Conservation (phyloP, 2,888 invertebrate species). For the Didymodactylos carnosus region DNA sequence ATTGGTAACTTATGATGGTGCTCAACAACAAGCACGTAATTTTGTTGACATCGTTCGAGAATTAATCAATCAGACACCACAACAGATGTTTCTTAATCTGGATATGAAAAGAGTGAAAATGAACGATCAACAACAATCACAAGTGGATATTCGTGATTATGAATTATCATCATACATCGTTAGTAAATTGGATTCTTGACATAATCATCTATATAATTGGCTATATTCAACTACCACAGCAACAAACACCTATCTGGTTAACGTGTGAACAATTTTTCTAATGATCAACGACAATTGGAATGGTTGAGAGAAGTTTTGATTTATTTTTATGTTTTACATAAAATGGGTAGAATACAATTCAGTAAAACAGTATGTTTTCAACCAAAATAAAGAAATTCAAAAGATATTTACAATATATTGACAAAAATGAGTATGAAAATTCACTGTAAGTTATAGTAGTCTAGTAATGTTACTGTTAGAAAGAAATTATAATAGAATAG, state of each 20-base stretch:
- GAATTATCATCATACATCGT: not conserved
- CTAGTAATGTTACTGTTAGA: no score
- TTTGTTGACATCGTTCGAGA: not conserved
- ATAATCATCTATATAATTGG: not conserved
- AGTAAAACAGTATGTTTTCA: not conserved
- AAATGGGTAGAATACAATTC: not conserved
- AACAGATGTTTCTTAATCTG: not conserved
- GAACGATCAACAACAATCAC: not conserved
- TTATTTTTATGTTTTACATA: not conserved
- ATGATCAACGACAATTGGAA: not conserved
- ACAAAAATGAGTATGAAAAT: not conserved
- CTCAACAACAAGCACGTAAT: not conserved
- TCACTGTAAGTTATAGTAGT: not conserved
- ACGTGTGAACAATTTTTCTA: not conserved
- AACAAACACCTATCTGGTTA: not conserved
- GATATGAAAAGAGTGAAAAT: not conserved
- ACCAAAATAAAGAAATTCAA: not conserved
- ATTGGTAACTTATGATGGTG: not conserved
- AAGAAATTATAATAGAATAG: no score
- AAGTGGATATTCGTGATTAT: not conserved
- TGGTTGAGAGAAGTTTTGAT: not conserved
- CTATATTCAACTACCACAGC: not conserved
- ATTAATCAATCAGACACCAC: not conserved
- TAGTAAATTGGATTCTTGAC: not conserved
- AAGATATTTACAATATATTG: not conserved